Evolutionary conservation across 2,113 vertebrate species (phyloP), one percentile per base, ranked within the genome.

Genomic region (Acrocephalus arundinaceus): DNA sequence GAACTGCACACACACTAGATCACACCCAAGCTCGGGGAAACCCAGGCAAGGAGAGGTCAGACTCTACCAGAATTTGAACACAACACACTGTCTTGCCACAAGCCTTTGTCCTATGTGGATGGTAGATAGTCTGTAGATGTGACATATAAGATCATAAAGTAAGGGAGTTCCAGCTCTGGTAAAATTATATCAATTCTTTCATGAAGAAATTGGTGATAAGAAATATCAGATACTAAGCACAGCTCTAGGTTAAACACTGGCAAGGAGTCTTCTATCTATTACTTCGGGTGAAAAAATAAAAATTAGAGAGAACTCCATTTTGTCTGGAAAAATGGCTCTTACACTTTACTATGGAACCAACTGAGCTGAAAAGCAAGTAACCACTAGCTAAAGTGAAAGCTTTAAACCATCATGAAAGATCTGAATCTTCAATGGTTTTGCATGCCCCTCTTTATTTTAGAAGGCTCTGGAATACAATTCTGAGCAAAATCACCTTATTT

Each of bases 401-500:
- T 87, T 91, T 75, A 70, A 78, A 43, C 13, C 31, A 46, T 21
- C 49, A 48, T 39, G 35, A 74, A 58, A 81, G 45, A 48, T n/a
- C 15, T 65, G 17, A 81, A 39, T 20, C 23, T 46, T 66, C 20
- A 33, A 15, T 75, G 49, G 24, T 83, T 63, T 65, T 79, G 61
- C 5, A 15, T 61, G 43, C 7, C 22, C 21, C 21, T 81, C 62
- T 15, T 93, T 93, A 23, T 62, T 93, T 96, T 54, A 93, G 57
- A 73, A 82, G 33, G 11, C 43, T 35, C 25, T 54, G 43, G 79
- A 84, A 87, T 45, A 55, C 88, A 90, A 89, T 66, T 76, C 62
- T 30, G 71, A 89, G 15, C 33, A 94, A 93, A 96, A 67, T 3
- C 80, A 90, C 39, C 30, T 94, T 89, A 85, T 46, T 90, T 80